A percentile compares a stretch with the other conserved stretches of the same genome.
These are phyloP conservation scores for Pelosia muscerda DNA, from an alignment of 2,888 invertebrate genomes.

Conservation along the genomic window DNA sequence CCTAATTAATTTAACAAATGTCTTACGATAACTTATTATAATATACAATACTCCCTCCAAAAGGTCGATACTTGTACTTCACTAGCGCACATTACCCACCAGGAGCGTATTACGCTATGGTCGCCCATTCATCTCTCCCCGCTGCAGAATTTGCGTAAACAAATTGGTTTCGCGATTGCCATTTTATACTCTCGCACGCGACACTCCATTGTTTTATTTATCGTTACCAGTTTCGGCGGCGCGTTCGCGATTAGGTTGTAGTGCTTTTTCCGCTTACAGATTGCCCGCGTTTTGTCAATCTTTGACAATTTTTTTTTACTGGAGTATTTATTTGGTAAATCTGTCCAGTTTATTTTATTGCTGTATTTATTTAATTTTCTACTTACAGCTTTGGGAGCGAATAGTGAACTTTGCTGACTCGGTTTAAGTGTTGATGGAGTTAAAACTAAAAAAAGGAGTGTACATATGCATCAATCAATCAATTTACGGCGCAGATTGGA, in stretches of 20 bases:
- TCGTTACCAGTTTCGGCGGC: slow-evolving; percentile 83
- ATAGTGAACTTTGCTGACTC: no score
- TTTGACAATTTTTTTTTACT: slow-evolving; percentile 61
- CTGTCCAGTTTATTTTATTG: slow-evolving; percentile 7
- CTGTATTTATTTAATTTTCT: background rate
- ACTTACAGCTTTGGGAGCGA: background rate
- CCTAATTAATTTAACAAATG: no score
- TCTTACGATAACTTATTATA: background rate
- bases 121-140: slow-evolving; percentile 85
- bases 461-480: no score
- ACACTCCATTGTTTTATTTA: slow-evolving; percentile 87
- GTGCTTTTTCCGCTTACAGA: slow-evolving; percentile 83
- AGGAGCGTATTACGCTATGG: slow-evolving; percentile 83
- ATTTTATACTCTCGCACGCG: slow-evolving; percentile 85
- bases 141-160: slow-evolving; percentile 87
- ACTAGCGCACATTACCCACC: slow-evolving; percentile 73
- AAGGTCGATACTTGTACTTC: slow-evolving; percentile 41
- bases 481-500: no score
- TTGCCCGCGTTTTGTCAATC: slow-evolving; percentile 79
- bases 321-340: slow-evolving; percentile 11
- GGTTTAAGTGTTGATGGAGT: no score
- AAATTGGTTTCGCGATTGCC: slow-evolving; percentile 87
- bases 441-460: no score
- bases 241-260: slow-evolving; percentile 83
- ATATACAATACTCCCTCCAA: background rate